These are phyloP conservation scores for Amblyjoppa fuscipennis DNA, from an alignment of 2,888 invertebrate genomes.

Conservation along the genomic window DNA sequence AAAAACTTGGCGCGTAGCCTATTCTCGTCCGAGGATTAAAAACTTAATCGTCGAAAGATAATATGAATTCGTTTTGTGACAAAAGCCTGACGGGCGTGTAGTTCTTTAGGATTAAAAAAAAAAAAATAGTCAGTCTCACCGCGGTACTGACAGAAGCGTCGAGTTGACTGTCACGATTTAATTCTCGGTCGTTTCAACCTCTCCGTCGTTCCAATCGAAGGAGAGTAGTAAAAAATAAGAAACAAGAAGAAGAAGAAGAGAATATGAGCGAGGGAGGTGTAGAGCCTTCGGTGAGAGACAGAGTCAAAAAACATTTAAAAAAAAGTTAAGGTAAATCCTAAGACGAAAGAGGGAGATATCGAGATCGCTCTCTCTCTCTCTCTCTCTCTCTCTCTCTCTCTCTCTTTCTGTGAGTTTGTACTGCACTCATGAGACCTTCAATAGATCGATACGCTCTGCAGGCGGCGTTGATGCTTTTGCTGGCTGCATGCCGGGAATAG, in stretches of 20 bases:
- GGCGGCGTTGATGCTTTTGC: slow-evolving; percentile 52
- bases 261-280: slow-evolving; percentile 18
- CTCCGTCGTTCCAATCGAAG: slow-evolving; percentile 22
- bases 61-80: neutral
- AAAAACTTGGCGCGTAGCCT: neutral
- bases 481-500: slow-evolving; percentile 54
- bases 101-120: slow-evolving; percentile 24
- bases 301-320: slow-evolving; percentile 49
- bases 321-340: neutral
- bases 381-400: slow-evolving; percentile 24
- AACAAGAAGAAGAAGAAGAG: slow-evolving; percentile 22
- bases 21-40: neutral
- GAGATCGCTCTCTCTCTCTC: neutral
- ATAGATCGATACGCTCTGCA: slow-evolving; percentile 71
- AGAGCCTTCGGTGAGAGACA: slow-evolving; percentile 56
- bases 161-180: slow-evolving; percentile 63
- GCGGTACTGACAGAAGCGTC: slow-evolving; percentile 45
- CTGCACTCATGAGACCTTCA: slow-evolving; percentile 69
- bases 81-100: slow-evolving; percentile 8
- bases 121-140: slow-evolving; percentile 13
- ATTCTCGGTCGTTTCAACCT: slow-evolving; percentile 37
- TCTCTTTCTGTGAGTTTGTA: slow-evolving; percentile 39
- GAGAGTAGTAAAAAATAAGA: slow-evolving; percentile 36
- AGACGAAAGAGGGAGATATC: neutral
- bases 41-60: neutral